Conservation (phyloP, 2,113 vertebrate species). For the Syngnathus floridae region DNA sequence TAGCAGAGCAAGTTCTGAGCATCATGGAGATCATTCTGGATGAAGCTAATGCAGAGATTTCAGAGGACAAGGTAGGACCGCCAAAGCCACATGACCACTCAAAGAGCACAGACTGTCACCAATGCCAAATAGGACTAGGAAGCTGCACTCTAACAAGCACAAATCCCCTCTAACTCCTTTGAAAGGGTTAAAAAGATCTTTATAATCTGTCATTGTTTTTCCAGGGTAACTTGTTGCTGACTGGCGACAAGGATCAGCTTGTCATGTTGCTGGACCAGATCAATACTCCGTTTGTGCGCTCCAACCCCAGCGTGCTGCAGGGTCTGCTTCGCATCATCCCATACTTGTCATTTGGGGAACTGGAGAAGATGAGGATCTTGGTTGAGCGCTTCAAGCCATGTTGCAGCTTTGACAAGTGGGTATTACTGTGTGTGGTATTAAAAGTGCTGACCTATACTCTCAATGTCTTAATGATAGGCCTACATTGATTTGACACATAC, state of each 20-base stretch:
- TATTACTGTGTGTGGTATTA: not conserved
- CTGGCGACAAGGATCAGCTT: constrained; percentile 95
- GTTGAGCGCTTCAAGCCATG: constrained; percentile 96
- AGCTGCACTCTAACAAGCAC: not conserved
- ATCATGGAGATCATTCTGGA: constrained; percentile 99
- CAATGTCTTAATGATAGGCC: not conserved
- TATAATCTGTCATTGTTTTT: constrained; percentile 9
- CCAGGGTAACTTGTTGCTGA: constrained; percentile 92
- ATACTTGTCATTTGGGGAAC: constrained; percentile 91
- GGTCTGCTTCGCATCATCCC: constrained; percentile 95
- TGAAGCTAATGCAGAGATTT: constrained; percentile 95
- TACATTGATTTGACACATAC: not conserved
- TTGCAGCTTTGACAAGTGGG: constrained; percentile 95
- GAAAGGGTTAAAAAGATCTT: not conserved
- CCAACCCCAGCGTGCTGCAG: constrained; percentile 94
- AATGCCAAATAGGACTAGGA: not conserved
- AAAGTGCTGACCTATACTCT: not conserved
- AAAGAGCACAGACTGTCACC: not conserved
- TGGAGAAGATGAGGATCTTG: constrained; percentile 97
- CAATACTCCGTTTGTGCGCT: constrained; percentile 95
- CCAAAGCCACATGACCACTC: not conserved
- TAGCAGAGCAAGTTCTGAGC: constrained; percentile 96
- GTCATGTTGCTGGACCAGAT: constrained; percentile 98
- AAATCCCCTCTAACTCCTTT: not conserved
- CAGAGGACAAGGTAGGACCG: constrained; percentile 87